Evolutionary conservation across 2,888 invertebrate genomes (phyloP), one percentile per base, ranked within the genome.

Genomic region (Timandra comae): DNA sequence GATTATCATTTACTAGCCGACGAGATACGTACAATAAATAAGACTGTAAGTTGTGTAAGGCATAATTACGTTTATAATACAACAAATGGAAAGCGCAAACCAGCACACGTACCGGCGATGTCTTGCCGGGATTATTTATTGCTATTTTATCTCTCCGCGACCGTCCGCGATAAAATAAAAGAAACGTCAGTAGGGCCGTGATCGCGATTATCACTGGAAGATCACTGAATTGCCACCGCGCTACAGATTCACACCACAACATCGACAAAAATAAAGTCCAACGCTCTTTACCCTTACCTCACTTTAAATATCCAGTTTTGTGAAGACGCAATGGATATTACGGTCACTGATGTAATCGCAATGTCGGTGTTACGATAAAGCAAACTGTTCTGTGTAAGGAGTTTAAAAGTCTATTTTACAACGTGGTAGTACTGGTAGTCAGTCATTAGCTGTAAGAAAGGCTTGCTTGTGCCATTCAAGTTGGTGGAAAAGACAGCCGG

Each of bases 121-220:
- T 76, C 79, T 65, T 65, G 58, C 54, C 63, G 35, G 54, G 64
- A 78, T 80, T 80, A 82, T 82, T 84, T 82, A 84, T 80, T 81
- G 63, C 77, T 56, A 60, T 65, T 81, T 82, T 81, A 81, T 82
- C 78, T 79, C 63, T 65, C 63, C 49, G 66, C 69, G 73, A 73
- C 73, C 70, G 71, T 71, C 66, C 60, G 70, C 64, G 78, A 80
- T 81, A 78, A 81, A 81, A 81, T 78, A 81, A 80, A 80, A 81
- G 76, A 81, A 81, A 77, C 74, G 74, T 78, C 81, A 72, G 70
- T 55, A 56, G 54, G 24, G 62, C 72, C 69, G 69, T 72, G 78
- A 78, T 81, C 77, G 76, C 72, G 80, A 79, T 81, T 81, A 82
- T 80, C 81, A 68, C 67, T 60, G 64, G 63, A 66, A 72, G 69